phyloP scores from a whole-genome alignment of 92 coral and sea anemone genomes.

The Muricea muricata region DNA sequence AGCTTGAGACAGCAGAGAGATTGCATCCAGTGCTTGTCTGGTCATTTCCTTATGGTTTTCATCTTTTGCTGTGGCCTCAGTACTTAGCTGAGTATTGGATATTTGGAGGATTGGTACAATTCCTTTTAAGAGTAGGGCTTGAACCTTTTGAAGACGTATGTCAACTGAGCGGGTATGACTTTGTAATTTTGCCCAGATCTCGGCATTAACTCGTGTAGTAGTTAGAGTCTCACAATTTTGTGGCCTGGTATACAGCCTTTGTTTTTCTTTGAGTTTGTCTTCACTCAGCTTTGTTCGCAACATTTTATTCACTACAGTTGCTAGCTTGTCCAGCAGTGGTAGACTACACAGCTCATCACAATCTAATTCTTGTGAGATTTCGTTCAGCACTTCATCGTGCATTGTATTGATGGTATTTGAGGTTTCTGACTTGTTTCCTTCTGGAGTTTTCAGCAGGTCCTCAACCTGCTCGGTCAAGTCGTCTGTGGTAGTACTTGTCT shows the following conservation, averaged over 20 bases:
- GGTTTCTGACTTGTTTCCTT: no score
- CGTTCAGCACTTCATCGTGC: background rate
- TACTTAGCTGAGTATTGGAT: background rate
- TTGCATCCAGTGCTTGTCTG: background rate
- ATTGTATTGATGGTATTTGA: no score
- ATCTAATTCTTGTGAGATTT: background rate
- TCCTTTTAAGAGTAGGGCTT: background rate
- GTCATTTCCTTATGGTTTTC: background rate
- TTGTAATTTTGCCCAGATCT: background rate
- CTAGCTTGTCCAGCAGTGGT: background rate
- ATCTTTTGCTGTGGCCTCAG: background rate
- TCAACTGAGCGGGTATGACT: background rate
- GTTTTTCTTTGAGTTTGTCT: background rate
- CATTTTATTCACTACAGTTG: background rate
- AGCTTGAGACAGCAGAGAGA: background rate
- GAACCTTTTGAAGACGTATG: background rate
- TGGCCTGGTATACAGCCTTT: background rate
- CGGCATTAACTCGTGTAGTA: background rate
- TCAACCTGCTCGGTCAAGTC: no score
- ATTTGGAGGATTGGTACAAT: background rate
- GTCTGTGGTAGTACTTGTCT: no score
- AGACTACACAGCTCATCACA: background rate
- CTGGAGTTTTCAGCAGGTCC: no score
- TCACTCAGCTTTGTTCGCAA: slow-evolving; percentile 9
- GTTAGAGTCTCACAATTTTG: background rate